These are phyloP conservation scores for Neopipo cinnamomea DNA, from an alignment of 2,113 vertebrate species.

Conservation along the genomic window DNA sequence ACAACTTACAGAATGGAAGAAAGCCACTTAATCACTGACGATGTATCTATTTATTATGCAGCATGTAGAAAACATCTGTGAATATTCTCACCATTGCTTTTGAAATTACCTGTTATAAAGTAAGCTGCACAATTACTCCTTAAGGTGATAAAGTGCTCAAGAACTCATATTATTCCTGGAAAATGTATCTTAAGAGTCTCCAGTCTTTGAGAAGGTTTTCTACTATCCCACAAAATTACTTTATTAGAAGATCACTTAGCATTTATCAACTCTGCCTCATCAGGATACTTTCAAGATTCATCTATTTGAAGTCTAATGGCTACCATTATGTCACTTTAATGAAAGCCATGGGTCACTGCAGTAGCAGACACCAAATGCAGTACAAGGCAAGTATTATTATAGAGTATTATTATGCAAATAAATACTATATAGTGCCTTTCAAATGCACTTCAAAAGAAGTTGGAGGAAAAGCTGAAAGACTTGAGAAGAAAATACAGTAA, in stretches of 20 bases:
- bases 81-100: neutral
- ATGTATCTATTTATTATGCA: neutral
- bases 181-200: neutral
- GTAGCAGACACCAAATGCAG: neutral
- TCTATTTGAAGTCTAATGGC: neutral
- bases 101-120: neutral
- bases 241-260: neutral
- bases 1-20: neutral
- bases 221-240: neutral
- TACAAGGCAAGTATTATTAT: neutral
- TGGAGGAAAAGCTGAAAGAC: neutral
- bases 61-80: neutral
- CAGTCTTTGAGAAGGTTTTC: neutral
- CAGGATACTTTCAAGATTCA: neutral
- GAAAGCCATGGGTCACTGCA: neutral
- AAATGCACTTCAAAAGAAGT: neutral
- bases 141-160: neutral
- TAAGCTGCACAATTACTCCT: neutral
- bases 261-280: neutral
- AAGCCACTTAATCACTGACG: neutral
- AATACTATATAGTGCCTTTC: neutral
- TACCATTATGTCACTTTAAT: neutral
- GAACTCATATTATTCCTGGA: neutral
- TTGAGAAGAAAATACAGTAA: neutral
- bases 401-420: constrained; percentile 10